Percentiles rank a stretch among this genome's conserved stretches.
These are phyloP conservation scores for Eugnorisma glareosa DNA, from an alignment of 2,888 invertebrate species.

Conservation along the genomic window DNA sequence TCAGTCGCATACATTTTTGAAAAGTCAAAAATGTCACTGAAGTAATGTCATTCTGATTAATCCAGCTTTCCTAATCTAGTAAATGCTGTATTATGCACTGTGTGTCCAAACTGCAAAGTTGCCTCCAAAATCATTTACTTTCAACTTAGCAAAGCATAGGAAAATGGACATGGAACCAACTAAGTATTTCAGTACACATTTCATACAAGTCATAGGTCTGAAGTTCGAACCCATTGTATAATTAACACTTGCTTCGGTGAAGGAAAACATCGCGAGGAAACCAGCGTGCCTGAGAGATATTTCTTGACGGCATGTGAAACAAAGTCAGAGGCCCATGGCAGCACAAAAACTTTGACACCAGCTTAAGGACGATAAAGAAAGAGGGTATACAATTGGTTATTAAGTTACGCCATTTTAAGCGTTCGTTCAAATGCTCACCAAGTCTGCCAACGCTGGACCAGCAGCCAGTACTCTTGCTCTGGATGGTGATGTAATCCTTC, in stretches of 20 bases:
- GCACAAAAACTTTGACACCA: no score
- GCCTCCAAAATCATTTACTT: background rate
- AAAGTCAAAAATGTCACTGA: background rate
- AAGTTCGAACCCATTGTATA: no score
- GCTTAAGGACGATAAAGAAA: no score
- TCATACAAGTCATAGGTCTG: no score
- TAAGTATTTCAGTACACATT: background rate
- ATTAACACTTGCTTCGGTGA: no score
- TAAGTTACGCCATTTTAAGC: background rate
- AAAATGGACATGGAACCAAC: background rate
- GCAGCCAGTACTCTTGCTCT: slow-evolving; percentile 93
- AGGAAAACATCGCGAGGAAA: no score
- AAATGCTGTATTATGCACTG: background rate
- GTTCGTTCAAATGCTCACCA: slow-evolving; percentile 78
- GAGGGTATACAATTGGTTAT: background rate
- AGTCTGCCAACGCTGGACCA: slow-evolving; percentile 95
- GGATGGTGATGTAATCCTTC: slow-evolving; percentile 93
- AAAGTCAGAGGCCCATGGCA: no score
- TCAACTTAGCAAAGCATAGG: background rate
- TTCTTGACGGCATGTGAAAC: no score
- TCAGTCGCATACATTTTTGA: background rate
- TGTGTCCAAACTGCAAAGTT: background rate
- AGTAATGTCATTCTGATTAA: background rate
- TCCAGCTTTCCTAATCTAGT: background rate
- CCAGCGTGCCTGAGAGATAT: no score